phyloP scores from a whole-genome alignment of 2,888 invertebrate species.

The Agapetus fuscipes region DNA sequence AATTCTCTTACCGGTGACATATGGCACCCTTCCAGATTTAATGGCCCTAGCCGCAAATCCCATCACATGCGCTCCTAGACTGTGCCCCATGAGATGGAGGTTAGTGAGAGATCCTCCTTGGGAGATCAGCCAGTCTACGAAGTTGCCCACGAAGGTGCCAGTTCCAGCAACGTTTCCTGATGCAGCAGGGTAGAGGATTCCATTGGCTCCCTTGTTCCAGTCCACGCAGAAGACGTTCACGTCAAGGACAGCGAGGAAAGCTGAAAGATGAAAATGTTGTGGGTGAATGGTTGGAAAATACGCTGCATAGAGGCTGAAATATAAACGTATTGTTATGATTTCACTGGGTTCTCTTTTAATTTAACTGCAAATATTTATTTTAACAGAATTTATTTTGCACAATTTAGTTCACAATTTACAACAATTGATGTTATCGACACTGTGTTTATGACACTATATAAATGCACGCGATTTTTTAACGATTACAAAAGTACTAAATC shows the following conservation, averaged over 20 bases:
- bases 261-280: slow-evolving; percentile 14
- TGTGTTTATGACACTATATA: too few species aligned
- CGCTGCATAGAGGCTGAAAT: too few species aligned
- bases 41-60: slow-evolving; percentile 47
- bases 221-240: slow-evolving; percentile 15
- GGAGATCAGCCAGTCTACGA: slow-evolving; percentile 11
- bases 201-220: slow-evolving; percentile 5
- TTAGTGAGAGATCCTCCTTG: slow-evolving; percentile 18
- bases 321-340: too few species aligned
- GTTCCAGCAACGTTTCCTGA: slow-evolving; percentile 4
- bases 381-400: too few species aligned
- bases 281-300: too few species aligned
- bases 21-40: slow-evolving; percentile 39
- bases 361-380: too few species aligned
- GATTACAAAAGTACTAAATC: too few species aligned
- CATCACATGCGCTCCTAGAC: slow-evolving; percentile 47
- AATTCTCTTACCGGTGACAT: slow-evolving; percentile 43
- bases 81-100: slow-evolving; percentile 47
- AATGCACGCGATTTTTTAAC: too few species aligned
- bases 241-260: slow-evolving; percentile 5
- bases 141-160: neutral
- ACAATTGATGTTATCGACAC: too few species aligned
- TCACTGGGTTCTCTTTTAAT: too few species aligned
- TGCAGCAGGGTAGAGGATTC: slow-evolving; percentile 2
- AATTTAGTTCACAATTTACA: too few species aligned